phyloP scores from a whole-genome alignment of 2,113 vertebrate species.

The Hypanus sabinus region DNA sequence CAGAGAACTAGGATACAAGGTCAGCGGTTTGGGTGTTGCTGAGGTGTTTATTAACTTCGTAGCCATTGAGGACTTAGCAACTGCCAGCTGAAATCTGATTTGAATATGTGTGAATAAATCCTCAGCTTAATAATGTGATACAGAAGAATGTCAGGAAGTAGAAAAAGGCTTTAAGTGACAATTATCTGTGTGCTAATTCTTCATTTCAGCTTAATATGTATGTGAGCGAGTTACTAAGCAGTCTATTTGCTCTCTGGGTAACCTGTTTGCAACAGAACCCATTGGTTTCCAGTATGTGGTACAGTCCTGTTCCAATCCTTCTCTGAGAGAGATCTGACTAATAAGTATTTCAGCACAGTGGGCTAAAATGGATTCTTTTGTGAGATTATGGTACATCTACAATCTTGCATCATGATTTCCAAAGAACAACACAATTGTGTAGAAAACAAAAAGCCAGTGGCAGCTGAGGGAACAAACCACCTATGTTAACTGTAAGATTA shows the following conservation, averaged over 20 bases:
- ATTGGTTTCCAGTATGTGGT: background rate
- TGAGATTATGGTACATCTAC: background rate
- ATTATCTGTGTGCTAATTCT: background rate
- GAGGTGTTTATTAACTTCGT: no score
- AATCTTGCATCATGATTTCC: background rate
- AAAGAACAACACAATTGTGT: no score
- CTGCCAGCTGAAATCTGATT: background rate
- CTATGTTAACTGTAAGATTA: background rate
- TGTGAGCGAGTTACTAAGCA: background rate
- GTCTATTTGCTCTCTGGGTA: no score
- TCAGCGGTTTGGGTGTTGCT: no score
- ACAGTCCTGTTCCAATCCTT: no score
- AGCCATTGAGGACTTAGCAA: background rate
- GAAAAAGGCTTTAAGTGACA: background rate
- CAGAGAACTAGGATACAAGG: no score
- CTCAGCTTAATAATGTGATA: background rate
- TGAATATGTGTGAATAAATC: background rate
- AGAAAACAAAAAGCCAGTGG: background rate
- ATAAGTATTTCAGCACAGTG: background rate
- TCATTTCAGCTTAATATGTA: background rate
- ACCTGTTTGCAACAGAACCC: background rate
- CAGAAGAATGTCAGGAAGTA: background rate
- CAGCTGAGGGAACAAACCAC: background rate
- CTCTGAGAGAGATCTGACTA: background rate
- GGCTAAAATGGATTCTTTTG: background rate